Conservation (phyloP, 1,140 invertebrate genomes). For the Ceratina japonica region DNA sequence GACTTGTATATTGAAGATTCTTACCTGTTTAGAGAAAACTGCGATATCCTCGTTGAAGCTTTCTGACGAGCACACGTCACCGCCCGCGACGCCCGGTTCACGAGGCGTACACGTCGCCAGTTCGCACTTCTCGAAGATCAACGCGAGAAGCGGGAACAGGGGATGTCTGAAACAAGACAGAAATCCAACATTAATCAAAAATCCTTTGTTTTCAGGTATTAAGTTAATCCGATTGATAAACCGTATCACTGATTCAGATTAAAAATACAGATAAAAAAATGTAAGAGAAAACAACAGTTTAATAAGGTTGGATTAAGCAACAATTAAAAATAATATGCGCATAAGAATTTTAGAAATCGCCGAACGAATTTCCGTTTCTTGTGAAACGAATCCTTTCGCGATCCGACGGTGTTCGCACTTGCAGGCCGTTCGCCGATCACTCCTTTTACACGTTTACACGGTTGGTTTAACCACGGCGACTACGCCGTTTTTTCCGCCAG, state of each 20-base stretch:
- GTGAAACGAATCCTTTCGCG: conserved; percentile 5
- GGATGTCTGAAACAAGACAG: conserved; percentile 91
- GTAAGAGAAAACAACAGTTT: too few relatives aligned
- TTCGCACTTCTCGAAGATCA: conserved; percentile 99
- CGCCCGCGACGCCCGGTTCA: conserved; percentile 96
- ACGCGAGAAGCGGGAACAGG: conserved; percentile 97
- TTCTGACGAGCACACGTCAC: conserved; percentile 98
- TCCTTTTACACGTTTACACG: conserved; percentile 7
- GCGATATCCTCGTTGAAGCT: conserved; percentile 99
- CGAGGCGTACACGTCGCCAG: conserved; percentile 99
- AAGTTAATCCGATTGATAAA: too few relatives aligned
- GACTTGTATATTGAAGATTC: conserved; percentile 44
- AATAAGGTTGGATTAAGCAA: too few relatives aligned
- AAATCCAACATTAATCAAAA: conserved; percentile 8
- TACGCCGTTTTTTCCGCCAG: background rate
- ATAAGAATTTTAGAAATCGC: too few relatives aligned
- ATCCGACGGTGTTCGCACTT: conserved; percentile 28
- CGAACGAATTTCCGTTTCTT: background rate
- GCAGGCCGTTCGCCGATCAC: background rate
- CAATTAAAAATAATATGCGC: background rate
- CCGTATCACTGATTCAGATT: too few relatives aligned
- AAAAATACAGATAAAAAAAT: too few relatives aligned
- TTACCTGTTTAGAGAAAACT: conserved; percentile 99
- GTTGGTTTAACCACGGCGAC: too few relatives aligned
- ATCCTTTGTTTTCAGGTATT: background rate